Evolutionary conservation across 2,113 vertebrate genomes (phyloP).

Genomic region (Melanotaenia duboulayi): DNA sequence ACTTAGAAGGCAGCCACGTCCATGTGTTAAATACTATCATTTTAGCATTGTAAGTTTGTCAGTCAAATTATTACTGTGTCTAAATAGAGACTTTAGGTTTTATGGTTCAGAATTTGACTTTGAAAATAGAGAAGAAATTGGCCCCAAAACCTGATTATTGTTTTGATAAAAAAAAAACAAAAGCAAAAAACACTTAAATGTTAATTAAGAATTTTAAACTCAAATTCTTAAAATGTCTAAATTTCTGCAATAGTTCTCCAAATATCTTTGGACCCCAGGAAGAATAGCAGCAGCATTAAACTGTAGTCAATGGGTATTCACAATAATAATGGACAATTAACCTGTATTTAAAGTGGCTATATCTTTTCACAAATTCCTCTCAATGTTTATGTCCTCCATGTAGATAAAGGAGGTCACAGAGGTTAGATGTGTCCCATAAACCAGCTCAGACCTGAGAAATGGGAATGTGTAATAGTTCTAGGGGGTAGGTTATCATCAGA

Average conservation of each 20-base stretch:
- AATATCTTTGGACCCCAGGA: not conserved
- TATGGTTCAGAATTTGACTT: not conserved
- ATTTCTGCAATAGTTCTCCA: not conserved
- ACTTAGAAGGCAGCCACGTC: not conserved
- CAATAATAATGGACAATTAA: too few species aligned
- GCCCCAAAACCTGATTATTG: not conserved
- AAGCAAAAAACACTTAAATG: not conserved
- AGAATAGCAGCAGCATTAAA: too few species aligned
- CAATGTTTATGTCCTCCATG: conserved; percentile 17
- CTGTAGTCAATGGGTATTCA: too few species aligned
- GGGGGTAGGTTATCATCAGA: not conserved
- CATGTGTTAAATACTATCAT: not conserved
- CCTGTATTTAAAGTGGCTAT: not conserved
- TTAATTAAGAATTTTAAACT: not conserved
- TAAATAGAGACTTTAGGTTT: not conserved
- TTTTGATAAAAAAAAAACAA: not conserved
- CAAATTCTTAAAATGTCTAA: rapidly evolving
- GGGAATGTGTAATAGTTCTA: not conserved
- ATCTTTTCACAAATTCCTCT: conserved; percentile 1
- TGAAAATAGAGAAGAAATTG: not conserved
- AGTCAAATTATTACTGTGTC: not conserved
- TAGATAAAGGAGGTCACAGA: conserved; percentile 1
- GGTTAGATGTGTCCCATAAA: conserved; percentile 46
- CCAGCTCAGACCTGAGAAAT: conserved; percentile 23
- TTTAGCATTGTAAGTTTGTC: not conserved